Base-by-base conservation (phyloP, 2,113 vertebrate genomes). In the Psophia crepitans region DNA sequence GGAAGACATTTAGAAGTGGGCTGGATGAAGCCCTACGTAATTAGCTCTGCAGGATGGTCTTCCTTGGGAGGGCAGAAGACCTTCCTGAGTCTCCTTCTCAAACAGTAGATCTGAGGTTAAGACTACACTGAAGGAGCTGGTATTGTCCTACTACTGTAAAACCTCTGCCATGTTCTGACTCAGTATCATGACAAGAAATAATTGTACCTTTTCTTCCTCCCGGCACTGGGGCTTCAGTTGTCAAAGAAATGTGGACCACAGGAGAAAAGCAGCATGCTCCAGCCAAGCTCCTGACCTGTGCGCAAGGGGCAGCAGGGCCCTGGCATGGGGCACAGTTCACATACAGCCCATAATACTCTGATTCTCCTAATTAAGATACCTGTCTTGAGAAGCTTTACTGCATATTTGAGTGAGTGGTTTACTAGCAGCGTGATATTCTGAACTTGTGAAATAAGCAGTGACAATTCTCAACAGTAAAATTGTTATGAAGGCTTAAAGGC, bases 141-240 rank as follows among this genome's bases (percentile, higher is more conserved):
- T 84, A 84, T 79, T 88, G 8, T 78, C n/a, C n/a, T n/a, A 11
- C 33, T 37, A 4, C 28, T 63, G 22, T 66, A 75, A 94, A 91
- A 84, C 10, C 8, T 51, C 33, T 56, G 14, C 23, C 23, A 14
- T 7, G 12, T 48, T 91, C 61, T 79, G 51, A 32, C 7, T 64
- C 4, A 1, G 14, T 56, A 30, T 56, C 9, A 18, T 3, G 21
- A 19, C 21, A 57, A 64, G 53, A 92, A 83, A 61, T 58, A 63
- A 43, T 41, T 35, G 4, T 20, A n/a, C 9, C 7, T 63, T 54
- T 43, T 23, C 12, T 3, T 5, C 20, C 8, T 0, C 2, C 4
- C 14, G 14, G 14, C 5, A 5, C 1, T 56, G 37, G 0, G 2
- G 16, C 32, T 89, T 91, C 53, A 33, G 21, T 56, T 88, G n/a